Conservation (phyloP, 2,113 vertebrate species). For the Bufo gargarizans region DNA sequence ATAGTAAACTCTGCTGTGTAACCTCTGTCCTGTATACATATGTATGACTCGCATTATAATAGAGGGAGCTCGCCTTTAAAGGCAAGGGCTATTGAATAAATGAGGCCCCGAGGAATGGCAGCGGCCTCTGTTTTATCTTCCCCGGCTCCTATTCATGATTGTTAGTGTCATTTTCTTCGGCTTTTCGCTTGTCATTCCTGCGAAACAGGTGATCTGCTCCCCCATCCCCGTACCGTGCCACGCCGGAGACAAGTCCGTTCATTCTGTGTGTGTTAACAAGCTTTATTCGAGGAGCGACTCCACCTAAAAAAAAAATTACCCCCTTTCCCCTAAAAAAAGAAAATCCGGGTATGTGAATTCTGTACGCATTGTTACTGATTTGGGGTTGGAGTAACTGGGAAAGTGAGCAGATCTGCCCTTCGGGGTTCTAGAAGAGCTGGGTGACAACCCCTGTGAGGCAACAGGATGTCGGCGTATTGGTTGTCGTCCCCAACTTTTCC, state of each 20-base stretch:
- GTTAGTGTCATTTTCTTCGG: slow-evolving; percentile 16
- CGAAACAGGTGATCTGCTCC: slow-evolving; percentile 14
- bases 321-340: too few species aligned
- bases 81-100: slow-evolving; percentile 40
- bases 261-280: not conserved
- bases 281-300: too few species aligned
- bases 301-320: too few species aligned
- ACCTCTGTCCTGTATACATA: slow-evolving; percentile 45
- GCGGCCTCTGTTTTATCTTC: slow-evolving; percentile 33
- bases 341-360: too few species aligned
- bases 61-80: slow-evolving; percentile 20
- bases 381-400: too few species aligned
- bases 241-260: not conserved
- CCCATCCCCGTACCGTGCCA: not conserved
- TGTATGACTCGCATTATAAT: slow-evolving; percentile 48
- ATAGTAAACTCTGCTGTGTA: slow-evolving; percentile 38
- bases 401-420: too few species aligned
- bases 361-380: too few species aligned
- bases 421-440: too few species aligned
- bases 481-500: too few species aligned
- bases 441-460: too few species aligned
- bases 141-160: slow-evolving; percentile 8
- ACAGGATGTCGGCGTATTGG: too few species aligned
- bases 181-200: slow-evolving; percentile 27
- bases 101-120: slow-evolving; percentile 30